Evolutionary conservation across 2,113 vertebrate species (phyloP).

Genomic region (Ammodytes dubius): DNA sequence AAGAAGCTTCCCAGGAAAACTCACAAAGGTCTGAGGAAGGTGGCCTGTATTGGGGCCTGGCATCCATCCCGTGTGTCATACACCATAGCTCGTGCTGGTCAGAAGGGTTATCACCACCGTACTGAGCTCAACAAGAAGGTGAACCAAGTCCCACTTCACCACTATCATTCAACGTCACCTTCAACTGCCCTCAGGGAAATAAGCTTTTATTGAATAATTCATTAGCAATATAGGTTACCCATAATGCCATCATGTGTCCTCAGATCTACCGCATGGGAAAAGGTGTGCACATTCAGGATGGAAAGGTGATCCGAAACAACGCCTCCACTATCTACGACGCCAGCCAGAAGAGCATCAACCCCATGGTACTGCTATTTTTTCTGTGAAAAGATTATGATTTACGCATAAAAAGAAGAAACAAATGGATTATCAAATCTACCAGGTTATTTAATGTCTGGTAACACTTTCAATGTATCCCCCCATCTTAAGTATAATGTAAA

Average conservation of each 20-base stretch:
- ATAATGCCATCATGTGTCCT: background rate
- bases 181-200: background rate
- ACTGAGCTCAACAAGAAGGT: constrained; percentile 99
- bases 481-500: background rate
- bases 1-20: constrained; percentile 98
- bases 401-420: background rate
- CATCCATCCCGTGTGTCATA: constrained; percentile 94
- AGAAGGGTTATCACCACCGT: constrained; percentile 97
- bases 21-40: constrained; percentile 95
- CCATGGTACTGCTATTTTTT: constrained; percentile 85
- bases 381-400: background rate
- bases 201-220: background rate
- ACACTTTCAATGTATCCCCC: background rate
- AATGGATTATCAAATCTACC: background rate
- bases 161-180: background rate
- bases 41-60: constrained; percentile 97
- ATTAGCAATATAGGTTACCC: background rate
- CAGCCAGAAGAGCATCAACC: constrained; percentile 96
- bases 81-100: constrained; percentile 93
- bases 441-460: background rate
- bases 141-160: background rate
- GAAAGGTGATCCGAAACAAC: constrained; percentile 94
- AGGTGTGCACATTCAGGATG: constrained; percentile 93
- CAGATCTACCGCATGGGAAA: constrained; percentile 95
- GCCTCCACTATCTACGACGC: constrained; percentile 94